Conservation (phyloP, 2,888 invertebrate genomes). For the Drosophila macrothrix region DNA sequence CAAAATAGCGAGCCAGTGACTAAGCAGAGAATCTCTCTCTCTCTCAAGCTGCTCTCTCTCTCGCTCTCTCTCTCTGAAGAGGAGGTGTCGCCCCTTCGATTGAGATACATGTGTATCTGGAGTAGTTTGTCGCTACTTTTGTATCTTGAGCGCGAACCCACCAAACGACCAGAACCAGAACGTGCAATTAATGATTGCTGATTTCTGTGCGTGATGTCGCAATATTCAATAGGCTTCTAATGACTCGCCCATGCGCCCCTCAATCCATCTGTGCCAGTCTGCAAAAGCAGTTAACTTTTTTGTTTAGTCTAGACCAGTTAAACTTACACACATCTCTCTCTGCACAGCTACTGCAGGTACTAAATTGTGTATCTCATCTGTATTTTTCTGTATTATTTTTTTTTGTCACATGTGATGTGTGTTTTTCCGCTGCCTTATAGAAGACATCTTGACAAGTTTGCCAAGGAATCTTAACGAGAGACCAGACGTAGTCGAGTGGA, state of each 20-base stretch:
- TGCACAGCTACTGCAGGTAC: neutral
- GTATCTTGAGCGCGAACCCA: slow-evolving; percentile 26
- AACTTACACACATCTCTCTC: neutral
- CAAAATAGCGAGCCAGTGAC: slow-evolving; percentile 6
- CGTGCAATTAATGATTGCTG: slow-evolving; percentile 65
- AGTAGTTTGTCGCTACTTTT: slow-evolving; percentile 26
- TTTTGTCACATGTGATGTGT: slow-evolving; percentile 12
- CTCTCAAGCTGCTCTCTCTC: no score
- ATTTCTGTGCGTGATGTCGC: slow-evolving; percentile 62
- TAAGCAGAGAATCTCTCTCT: slow-evolving; percentile 17
- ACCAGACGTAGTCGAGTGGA: neutral
- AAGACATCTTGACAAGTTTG: slow-evolving; percentile 8
- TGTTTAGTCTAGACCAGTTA: slow-evolving; percentile 36
- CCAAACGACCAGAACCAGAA: neutral
- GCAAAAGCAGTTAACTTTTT: slow-evolving; percentile 22
- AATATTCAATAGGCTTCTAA: slow-evolving; percentile 70
- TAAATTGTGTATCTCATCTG: neutral
- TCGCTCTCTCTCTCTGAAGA: neutral
- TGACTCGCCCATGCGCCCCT: slow-evolving; percentile 60
- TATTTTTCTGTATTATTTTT: neutral
- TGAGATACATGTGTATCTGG: slow-evolving; percentile 29
- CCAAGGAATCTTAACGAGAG: neutral
- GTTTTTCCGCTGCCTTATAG: neutral
- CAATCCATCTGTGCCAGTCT: neutral
- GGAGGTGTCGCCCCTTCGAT: no score